These are phyloP conservation scores for Hyperoodon ampullatus DNA, from an alignment of 2,113 vertebrate genomes.

Conservation along the genomic window DNA sequence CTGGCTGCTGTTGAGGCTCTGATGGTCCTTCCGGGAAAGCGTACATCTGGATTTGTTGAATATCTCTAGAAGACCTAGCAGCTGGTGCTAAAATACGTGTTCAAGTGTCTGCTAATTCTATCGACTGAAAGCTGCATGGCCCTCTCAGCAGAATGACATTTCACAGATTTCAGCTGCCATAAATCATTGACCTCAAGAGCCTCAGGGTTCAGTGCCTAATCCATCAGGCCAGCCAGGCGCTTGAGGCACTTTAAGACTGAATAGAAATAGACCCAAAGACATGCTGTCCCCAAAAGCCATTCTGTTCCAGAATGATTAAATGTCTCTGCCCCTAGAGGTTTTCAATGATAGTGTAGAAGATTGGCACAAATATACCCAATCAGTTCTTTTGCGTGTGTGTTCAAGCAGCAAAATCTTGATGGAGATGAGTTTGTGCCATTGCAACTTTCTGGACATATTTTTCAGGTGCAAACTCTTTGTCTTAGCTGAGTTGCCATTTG, in stretches of 20 bases:
- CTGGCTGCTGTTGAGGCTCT: constrained; percentile 34
- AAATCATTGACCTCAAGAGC: constrained; percentile 74
- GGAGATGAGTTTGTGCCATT: constrained; percentile 48
- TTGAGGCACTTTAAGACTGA: constrained; percentile 71
- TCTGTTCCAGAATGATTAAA: constrained; percentile 70
- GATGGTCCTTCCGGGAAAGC: constrained; percentile 34
- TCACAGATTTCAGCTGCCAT: constrained; percentile 78
- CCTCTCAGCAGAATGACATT: constrained; percentile 63
- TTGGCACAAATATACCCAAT: constrained; percentile 49
- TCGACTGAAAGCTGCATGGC: constrained; percentile 25
- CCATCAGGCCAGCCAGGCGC: constrained; percentile 65
- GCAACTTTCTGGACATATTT: neutral
- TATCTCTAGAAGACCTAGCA: constrained; percentile 56
- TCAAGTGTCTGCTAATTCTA: constrained; percentile 70
- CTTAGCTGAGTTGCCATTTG: constrained; percentile 44
- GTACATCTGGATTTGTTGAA: constrained; percentile 52
- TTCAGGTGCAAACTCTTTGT: constrained; percentile 60
- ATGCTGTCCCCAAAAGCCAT: constrained; percentile 70
- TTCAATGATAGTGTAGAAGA: constrained; percentile 51
- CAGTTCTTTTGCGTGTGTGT: constrained; percentile 23
- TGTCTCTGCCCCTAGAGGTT: constrained; percentile 43
- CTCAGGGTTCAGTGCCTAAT: constrained; percentile 72
- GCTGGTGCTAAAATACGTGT: constrained; percentile 63
- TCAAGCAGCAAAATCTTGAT: constrained; percentile 29
- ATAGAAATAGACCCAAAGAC: constrained; percentile 75